Conservation (phyloP, 2,113 vertebrate genomes). For the Hemichromis elongatus region DNA sequence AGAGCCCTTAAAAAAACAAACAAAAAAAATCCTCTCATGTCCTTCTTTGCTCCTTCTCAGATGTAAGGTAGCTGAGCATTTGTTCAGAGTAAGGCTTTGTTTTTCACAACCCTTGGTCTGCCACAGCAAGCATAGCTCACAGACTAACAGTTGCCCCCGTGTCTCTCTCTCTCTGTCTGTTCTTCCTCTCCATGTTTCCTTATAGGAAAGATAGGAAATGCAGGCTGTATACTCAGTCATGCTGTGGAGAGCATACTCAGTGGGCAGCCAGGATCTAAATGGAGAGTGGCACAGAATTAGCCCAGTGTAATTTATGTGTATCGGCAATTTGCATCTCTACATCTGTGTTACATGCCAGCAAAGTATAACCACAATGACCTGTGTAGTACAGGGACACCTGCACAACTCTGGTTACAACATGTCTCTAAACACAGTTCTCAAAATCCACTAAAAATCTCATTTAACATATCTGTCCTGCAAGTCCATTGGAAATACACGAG, state of each 20-base stretch:
- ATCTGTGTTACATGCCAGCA: not conserved
- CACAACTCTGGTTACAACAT: not conserved
- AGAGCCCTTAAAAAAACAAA: not conserved
- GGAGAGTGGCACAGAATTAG: not conserved
- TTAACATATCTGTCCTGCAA: not conserved
- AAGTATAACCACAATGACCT: not conserved
- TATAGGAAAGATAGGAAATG: not conserved
- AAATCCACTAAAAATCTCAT: not conserved
- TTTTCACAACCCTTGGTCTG: not conserved
- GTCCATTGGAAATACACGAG: not conserved
- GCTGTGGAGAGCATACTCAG: not conserved
- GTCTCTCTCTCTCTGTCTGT: slow-evolving; percentile 20
- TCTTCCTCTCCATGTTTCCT: not conserved
- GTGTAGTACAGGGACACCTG: not conserved
- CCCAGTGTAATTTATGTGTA: not conserved
- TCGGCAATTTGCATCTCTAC: not conserved
- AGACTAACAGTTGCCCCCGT: slow-evolving; percentile 30
- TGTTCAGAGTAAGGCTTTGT: slow-evolving; percentile 2
- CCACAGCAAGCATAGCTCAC: slow-evolving; percentile 10
- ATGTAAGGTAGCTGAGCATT: not conserved
- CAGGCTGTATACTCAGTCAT: not conserved
- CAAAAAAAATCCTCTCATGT: not conserved
- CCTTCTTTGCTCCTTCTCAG: not conserved
- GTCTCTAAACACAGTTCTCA: not conserved
- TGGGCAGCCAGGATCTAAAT: not conserved